Evolutionary conservation across 2,888 invertebrate genomes (phyloP).

Genomic region (Mesorhabditis belari): DNA sequence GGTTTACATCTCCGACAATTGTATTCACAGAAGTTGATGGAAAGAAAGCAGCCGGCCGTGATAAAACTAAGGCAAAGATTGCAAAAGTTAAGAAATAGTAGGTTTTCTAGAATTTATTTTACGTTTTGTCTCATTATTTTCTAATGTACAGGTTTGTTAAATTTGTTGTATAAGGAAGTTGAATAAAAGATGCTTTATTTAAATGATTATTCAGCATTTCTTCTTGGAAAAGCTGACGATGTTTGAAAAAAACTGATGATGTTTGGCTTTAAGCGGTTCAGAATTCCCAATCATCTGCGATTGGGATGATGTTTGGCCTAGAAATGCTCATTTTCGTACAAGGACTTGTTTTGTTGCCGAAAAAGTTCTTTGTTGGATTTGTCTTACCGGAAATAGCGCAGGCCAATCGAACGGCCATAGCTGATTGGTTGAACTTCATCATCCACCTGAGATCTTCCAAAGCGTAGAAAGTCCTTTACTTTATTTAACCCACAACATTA

Average conservation of each 20-base stretch:
- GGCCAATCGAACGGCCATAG: not conserved
- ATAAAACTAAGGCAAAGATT: constrained; percentile 48
- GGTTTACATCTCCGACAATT: constrained; percentile 43
- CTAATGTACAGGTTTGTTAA: too few relatives aligned
- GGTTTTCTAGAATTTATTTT: too few relatives aligned
- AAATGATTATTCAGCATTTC: too few relatives aligned
- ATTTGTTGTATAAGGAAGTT: too few relatives aligned
- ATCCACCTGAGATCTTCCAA: not conserved
- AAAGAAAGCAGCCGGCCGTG: constrained; percentile 38
- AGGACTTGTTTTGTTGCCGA: too few relatives aligned
- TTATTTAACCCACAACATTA: too few relatives aligned
- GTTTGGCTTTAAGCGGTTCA: too few relatives aligned
- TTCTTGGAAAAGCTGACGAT: too few relatives aligned
- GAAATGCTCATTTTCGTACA: not conserved
- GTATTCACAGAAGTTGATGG: constrained; percentile 43
- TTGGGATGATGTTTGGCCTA: not conserved
- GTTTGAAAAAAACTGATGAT: too few relatives aligned
- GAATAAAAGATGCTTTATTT: too few relatives aligned
- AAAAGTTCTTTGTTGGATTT: not conserved
- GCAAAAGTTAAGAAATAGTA: constrained; percentile 51
- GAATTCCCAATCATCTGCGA: not conserved
- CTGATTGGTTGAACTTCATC: not conserved
- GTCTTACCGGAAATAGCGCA: not conserved
- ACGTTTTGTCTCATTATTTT: too few relatives aligned
- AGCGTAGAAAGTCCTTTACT: not conserved